Conservation (phyloP, 2,113 vertebrate species). For the Laticauda laticaudata region DNA sequence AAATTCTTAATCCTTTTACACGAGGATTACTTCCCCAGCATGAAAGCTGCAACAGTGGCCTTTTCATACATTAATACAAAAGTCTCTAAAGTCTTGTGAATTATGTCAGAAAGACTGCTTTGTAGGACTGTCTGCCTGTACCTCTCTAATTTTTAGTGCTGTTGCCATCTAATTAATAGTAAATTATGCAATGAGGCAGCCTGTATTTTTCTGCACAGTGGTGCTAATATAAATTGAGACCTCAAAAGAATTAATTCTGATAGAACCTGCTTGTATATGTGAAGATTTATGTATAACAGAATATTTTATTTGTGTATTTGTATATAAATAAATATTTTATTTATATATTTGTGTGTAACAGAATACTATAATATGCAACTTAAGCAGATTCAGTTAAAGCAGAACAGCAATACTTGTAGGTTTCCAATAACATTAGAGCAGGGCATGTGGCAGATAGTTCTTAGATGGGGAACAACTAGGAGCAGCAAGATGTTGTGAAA, state of each 20-base stretch:
- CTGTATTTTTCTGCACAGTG: neutral
- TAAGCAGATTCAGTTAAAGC: neutral
- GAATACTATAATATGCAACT: neutral
- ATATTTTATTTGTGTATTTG: no score
- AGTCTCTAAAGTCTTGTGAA: neutral
- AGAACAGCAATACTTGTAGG: neutral
- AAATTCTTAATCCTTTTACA: neutral
- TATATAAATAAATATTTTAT: no score
- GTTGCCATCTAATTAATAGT: neutral
- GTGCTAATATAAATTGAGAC: neutral
- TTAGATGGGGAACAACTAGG: neutral
- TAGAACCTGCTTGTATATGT: neutral
- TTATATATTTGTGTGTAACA: neutral
- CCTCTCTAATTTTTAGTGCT: neutral
- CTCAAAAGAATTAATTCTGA: neutral
- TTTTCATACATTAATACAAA: neutral
- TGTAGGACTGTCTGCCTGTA: neutral
- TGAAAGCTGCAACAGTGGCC: neutral
- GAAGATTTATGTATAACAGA: neutral
- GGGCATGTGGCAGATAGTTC: neutral
- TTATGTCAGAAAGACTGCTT: neutral
- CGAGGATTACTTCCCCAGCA: neutral
- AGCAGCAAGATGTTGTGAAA: neutral
- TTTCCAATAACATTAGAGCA: neutral
- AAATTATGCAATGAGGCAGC: neutral